Evolutionary conservation across 2,113 vertebrate species (phyloP), one percentile per base, ranked within the genome.

Genomic region (Platysteira castanea): DNA sequence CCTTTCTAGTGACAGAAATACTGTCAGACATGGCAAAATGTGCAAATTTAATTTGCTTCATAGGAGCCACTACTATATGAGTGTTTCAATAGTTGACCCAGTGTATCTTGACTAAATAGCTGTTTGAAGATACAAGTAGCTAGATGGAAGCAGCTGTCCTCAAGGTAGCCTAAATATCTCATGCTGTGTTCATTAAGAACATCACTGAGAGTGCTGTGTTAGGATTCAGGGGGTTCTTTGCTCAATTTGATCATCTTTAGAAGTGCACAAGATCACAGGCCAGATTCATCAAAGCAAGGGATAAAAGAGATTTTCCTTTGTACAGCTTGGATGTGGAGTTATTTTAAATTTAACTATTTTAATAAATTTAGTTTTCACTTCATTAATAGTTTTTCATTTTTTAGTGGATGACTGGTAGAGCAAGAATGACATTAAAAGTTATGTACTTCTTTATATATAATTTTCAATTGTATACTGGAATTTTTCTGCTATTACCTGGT

Each of bases 141-240:
- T 92, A 49, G 87, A 92, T 52, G 16, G 88, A 96, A 92, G 74
- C 54, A 93, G 83, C 83, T 90, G 86, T 93, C 92, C 76, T 87
- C 76, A 92, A 90, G 95, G 91, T 94, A 68, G 56, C 74, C 76
- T 93, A 95, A 96, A 93, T 96, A 90, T 74, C 67, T 78, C 92
- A 92, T 65, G 42, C 93, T 96, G 88, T 96, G 85, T 93, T 96
- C 93, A 94, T 96, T 96, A 97, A 91, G 82, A 87, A 89, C 86
- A 90, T 94, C 68, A 71, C 35, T 95, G 79, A 77, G 46, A 83
- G 52, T 18, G 46, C 56, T 76, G 28, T 92, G 85, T 87, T 92
- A 83, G 64, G 41, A 95, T 96, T 94, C 86, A 64, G 26, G 37
- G 88, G 46, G 56, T 61, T 81, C 53, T 94, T 71, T 75, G 79